Evolutionary conservation across 2,113 vertebrate species (phyloP), one percentile per base, ranked within the genome.

Genomic region (Elanoides forficatus): DNA sequence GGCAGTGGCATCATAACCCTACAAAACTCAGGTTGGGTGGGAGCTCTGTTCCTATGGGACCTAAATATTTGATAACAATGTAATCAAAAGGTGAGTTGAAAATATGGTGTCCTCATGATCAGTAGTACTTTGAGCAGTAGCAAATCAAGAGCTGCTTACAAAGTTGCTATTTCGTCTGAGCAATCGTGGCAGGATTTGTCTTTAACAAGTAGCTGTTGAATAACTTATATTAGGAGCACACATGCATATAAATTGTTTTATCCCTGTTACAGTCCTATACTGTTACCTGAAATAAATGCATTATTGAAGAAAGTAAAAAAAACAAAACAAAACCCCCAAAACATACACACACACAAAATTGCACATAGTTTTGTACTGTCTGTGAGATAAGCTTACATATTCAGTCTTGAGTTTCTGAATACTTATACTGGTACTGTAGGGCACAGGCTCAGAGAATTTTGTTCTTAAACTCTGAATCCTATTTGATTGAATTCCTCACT

Each of bases 171-270:
- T 84, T 50, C 43, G 9, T 47, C 32, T 63, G 22, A 85, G 45
- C 5, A 45, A 4, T 9, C 29, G 32, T 59, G 50, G 30, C 7
- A 38, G 11, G 12, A 42, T 56, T 94, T 81, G 15, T 59, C 45
- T 91, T 82, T 21, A 73, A 27, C 4, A 55, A 45, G 45, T 17
- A 38, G 12, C 11, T n/a, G 36, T 48, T 80, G 47, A 50, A 6
- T 53, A 72, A 53, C 30, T 55, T 78, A 1, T 6, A 16, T 42
- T 40, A 63, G 62, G 21, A 82, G 23, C 26, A 36, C 10, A 34
- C 5, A 12, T 0, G 2, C 0, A 0, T n/a, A 40, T 34, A 30
- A 34, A 52, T 53, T 25, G 19, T 18, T 56, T 80, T 58, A 34
- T 45, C 16, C 16, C 9, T 67, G 20, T 45, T 80, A 12, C 32